phyloP scores from a whole-genome alignment of 1,140 invertebrate species.

The Phymorhynchus buccinoides region DNA sequence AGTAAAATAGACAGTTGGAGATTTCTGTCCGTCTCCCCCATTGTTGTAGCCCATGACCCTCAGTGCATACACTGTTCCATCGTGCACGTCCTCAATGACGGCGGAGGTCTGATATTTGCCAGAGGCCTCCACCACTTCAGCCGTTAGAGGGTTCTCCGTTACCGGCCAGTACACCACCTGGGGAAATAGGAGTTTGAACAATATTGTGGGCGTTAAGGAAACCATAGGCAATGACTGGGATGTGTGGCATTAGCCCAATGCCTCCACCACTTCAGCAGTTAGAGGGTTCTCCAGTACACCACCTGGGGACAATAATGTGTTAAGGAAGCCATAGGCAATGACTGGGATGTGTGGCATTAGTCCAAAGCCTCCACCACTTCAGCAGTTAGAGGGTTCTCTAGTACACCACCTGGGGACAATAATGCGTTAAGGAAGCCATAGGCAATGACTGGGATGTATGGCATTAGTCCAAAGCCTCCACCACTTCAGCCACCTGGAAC shows the following conservation, averaged over 20 bases:
- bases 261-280: slow-evolving; percentile 45
- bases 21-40: slow-evolving; percentile 61
- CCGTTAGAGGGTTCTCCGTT: slow-evolving; percentile 52
- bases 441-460: slow-evolving; percentile 41
- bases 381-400: slow-evolving; percentile 55
- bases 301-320: no score
- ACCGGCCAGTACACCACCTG: slow-evolving; percentile 54
- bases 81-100: slow-evolving; percentile 44
- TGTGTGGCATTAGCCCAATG: slow-evolving; percentile 40
- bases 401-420: slow-evolving; percentile 49
- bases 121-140: slow-evolving; percentile 41
- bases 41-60: slow-evolving; percentile 53
- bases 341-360: slow-evolving; percentile 42
- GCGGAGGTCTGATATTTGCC: slow-evolving; percentile 39
- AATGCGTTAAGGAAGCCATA: no score
- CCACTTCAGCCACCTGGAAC: slow-evolving; percentile 48
- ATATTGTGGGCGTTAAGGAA: no score
- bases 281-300: slow-evolving; percentile 54
- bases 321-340: no score
- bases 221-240: slow-evolving; percentile 37
- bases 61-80: slow-evolving; percentile 52
- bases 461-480: slow-evolving; percentile 34
- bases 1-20: slow-evolving; percentile 60
- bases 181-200: no score
- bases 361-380: slow-evolving; percentile 39